Conservation (phyloP, 2,888 invertebrate species). For the Agriopis aurantiaria region DNA sequence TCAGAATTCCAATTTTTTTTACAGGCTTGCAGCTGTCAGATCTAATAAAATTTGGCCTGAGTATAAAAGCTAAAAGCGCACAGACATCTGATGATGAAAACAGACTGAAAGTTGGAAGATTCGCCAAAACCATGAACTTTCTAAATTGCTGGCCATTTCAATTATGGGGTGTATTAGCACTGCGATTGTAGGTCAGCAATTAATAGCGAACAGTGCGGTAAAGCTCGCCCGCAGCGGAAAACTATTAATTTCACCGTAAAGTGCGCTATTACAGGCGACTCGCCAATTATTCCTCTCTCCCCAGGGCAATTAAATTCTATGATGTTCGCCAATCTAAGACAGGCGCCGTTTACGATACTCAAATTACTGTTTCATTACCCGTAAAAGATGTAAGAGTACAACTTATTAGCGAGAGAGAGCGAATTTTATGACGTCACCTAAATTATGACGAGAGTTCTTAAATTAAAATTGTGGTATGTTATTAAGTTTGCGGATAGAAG, state of each 20-base stretch:
- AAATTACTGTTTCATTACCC: slow-evolving; percentile 79
- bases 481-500: slow-evolving; percentile 17
- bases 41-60: too few species aligned
- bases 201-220: slow-evolving; percentile 70
- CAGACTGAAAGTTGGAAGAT: not conserved
- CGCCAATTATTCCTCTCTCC: slow-evolving; percentile 82
- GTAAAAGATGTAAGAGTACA: slow-evolving; percentile 70
- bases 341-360: slow-evolving; percentile 80
- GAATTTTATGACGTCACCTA: slow-evolving; percentile 44
- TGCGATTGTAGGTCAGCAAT: slow-evolving; percentile 70
- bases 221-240: slow-evolving; percentile 70
- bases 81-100: not conserved
- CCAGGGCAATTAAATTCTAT: slow-evolving; percentile 82
- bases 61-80: not conserved
- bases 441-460: slow-evolving; percentile 33
- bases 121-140: slow-evolving; percentile 2
- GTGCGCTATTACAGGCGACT: slow-evolving; percentile 76
- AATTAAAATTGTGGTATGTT: slow-evolving; percentile 14
- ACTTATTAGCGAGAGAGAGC: slow-evolving; percentile 58
- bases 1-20: too few species aligned
- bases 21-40: too few species aligned
- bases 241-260: slow-evolving; percentile 83
- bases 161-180: slow-evolving; percentile 62
- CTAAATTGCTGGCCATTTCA: slow-evolving; percentile 51
- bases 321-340: slow-evolving; percentile 82